These are phyloP conservation scores for Malacoctenus gilli DNA, from an alignment of 2,797 vertebrate genomes.

Conservation along the genomic window DNA sequence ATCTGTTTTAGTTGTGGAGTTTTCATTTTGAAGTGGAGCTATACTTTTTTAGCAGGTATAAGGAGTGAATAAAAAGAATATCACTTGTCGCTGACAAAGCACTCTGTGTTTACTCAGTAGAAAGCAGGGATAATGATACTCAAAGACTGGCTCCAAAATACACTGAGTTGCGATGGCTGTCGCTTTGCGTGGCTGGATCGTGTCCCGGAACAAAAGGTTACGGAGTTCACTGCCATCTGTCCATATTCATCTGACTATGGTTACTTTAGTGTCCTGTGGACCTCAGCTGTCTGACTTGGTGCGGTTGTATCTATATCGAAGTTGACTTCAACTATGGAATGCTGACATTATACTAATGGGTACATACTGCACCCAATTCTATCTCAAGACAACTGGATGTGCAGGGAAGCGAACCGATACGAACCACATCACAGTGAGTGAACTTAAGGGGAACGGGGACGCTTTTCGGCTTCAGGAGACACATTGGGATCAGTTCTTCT, in stretches of 20 bases:
- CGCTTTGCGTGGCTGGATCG: slow-evolving; percentile 37
- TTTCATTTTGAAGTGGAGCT: not conserved
- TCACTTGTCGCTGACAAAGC: not conserved
- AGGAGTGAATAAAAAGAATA: not conserved
- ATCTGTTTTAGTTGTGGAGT: not conserved
- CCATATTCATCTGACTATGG: slow-evolving; percentile 43
- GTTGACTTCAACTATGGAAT: slow-evolving; percentile 25
- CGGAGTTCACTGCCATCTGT: slow-evolving; percentile 66
- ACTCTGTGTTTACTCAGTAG: not conserved
- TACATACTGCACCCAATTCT: slow-evolving; percentile 29
- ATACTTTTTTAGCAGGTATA: not conserved
- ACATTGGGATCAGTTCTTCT: slow-evolving; percentile 11
- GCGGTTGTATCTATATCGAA: slow-evolving; percentile 31
- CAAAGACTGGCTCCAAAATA: not conserved
- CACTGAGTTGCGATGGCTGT: not conserved
- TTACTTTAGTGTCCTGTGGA: slow-evolving; percentile 27
- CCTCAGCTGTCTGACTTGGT: slow-evolving; percentile 41
- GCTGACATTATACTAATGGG: slow-evolving; percentile 32
- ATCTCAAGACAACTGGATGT: slow-evolving; percentile 12
- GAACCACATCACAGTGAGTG: slow-evolving; percentile 3
- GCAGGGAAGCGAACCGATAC: slow-evolving; percentile 12
- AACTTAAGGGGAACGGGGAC: not conserved
- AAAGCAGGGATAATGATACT: slow-evolving; percentile 1
- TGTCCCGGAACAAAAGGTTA: slow-evolving; percentile 65
- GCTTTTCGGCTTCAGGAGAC: rapidly evolving